Base-by-base conservation (phyloP, 2,113 vertebrate species). In the Piprites chloris region DNA sequence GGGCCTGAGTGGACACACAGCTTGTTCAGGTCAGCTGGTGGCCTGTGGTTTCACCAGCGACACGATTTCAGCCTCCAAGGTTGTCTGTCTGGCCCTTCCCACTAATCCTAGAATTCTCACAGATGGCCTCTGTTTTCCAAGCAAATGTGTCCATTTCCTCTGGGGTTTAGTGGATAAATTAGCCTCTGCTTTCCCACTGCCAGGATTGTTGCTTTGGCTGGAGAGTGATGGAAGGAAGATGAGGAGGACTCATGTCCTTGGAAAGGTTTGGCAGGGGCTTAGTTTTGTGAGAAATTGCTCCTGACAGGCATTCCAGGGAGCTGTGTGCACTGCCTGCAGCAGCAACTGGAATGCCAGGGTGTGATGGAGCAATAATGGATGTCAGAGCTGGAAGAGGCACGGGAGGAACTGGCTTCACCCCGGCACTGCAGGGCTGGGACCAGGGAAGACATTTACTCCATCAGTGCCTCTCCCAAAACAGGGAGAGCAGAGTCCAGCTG, bases 281-380 rank as follows among this genome's bases (percentile, higher is more conserved):
- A 18, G 77, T 52, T 91, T 77, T 49, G 30, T 93, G 92, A 90
- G 66, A 76, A 94, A 92, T 96, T 63, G 78, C 89, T 96, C 87
- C 41, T 95, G 94, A 93, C 90, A 95, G 96, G 66, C 58, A 73
- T 83, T 81, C 90, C 87, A 61, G 91, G 55, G 90, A 81, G 69
- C 89, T 71, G 53, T 27, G 58, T 47, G 44, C 18, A 3, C 56
- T 87, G 76, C 85, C 81, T 85, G 79, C 90, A n/a, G 12, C 74
- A 44, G 15, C 73, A 87, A 11, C 24, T 39, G 81, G 83, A 75
- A 84, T 83, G 41, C 65, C 85, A 62, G 63, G 85, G 87, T 77
- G 78, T 92, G 73, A 87, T 73, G 94, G 88, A 89, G 90, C 78
- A 93, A 91, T 80, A 89, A 66, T 42, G 82, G 71, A 82, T 88